Evolutionary conservation across 1,140 invertebrate species (phyloP).

Genomic region (Holcopasites calliopsidis): DNA sequence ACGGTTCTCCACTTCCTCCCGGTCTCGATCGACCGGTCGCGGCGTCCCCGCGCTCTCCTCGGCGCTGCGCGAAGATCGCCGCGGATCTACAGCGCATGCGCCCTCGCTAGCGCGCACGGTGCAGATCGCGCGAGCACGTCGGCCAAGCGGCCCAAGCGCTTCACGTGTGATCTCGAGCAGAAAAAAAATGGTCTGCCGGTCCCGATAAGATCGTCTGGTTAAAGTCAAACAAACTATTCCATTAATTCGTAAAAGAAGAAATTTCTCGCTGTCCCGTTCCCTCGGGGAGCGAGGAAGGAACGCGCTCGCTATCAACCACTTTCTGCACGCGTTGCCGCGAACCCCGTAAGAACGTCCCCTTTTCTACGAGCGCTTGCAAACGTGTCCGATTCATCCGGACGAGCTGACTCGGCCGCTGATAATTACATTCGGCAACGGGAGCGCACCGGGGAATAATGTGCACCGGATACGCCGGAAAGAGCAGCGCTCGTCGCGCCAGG

Average conservation of each 20-base stretch:
- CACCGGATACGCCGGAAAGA: conserved; percentile 48
- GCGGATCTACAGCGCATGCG: conserved; percentile 37
- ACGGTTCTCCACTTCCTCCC: conserved; percentile 63
- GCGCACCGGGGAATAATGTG: neutral
- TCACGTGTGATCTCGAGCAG: conserved; percentile 63
- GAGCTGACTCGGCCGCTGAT: conserved; percentile 54
- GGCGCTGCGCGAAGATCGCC: conserved; percentile 44
- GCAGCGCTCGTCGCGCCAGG: conserved; percentile 31
- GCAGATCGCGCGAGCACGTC: conserved; percentile 28
- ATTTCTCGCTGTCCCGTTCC: conserved; percentile 50
- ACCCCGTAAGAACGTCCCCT: neutral
- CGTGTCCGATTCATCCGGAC: conserved; percentile 50
- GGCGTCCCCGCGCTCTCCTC: conserved; percentile 28
- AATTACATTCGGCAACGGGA: conserved; percentile 52
- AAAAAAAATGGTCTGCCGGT: conserved; percentile 63
- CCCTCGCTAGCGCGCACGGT: neutral
- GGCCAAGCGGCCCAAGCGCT: conserved; percentile 32
- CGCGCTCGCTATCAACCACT: conserved; percentile 31
- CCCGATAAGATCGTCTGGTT: conserved; percentile 62
- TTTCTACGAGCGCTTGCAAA: too few species aligned
- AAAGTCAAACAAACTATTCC: conserved; percentile 65
- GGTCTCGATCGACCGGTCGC: conserved; percentile 61
- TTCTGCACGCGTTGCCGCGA: conserved; percentile 13
- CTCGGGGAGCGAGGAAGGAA: too few species aligned
- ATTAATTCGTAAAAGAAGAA: conserved; percentile 66